Evolutionary conservation across 1,140 invertebrate genomes (phyloP), one percentile per base, ranked within the genome.

Genomic region (Antheraea mylitta): DNA sequence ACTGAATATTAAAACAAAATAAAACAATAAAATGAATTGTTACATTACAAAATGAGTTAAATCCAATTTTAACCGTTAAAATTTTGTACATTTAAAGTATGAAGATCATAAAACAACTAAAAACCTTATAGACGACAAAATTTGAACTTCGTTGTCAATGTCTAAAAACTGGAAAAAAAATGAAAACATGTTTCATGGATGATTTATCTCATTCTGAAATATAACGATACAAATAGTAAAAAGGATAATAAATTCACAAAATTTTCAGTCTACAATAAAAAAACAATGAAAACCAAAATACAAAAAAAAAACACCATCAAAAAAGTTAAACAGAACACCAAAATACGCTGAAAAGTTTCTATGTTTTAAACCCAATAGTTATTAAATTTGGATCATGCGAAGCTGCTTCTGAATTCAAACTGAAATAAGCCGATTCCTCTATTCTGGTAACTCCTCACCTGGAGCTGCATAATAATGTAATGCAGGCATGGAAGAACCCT

Each of bases 391-490:
- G 13, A 36, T 45, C 72, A 77, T 71, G 72, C 75, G 37, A 68
- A 68, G 63, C 53, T 58, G 16, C 37, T 37, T 45, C 70, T 64
- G 19, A 61, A 36, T 37, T 37, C 38, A 48, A 42, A 69, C 30
- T 53, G 13, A 18, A 18, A 37, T 48, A 59, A 61, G 16, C 75
- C 82, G 83, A 78, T 76, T 37, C 48, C 82, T 89, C 87, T 79
- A 83, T 87, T 90, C 67, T 80, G 80, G 86, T 75, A 89, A 85
- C 81, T 77, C 76, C 89, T 91, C 89, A 91, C 89, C 89, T 91
- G 87, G 67, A 91, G 70, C 76, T 90, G 87, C 85, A 90, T 83
- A 62, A 90, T 73, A 69, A 91, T 73, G 80, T 87, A 90, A 86
- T 91, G 89, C 59, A 91, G 82, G 73, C 87, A 89, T 59, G 89